Evolutionary conservation across 2,113 vertebrate species (phyloP), one percentile per base, ranked within the genome.

Genomic region (Meriones unguiculatus): DNA sequence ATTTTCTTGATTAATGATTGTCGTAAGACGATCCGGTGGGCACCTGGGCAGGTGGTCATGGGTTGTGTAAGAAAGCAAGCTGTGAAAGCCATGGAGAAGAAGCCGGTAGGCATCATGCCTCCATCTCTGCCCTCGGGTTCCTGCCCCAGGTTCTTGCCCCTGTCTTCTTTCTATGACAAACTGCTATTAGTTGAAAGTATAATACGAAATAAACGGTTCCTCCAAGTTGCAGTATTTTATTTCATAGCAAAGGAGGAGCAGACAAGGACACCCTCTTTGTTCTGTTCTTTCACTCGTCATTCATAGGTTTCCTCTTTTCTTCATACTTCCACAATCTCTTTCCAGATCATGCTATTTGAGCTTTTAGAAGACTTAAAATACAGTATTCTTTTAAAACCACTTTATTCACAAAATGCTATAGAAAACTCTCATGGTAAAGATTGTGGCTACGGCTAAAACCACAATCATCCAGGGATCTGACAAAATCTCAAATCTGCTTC

Each of bases 231-330:
- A 17, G 57, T 64, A 22, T 41, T 82, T 24, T 80, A 0, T 11
- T 12, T 22, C 57, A 38, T 7, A 62, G 35, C 5, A 38, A 82
- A 5, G 25, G 54, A 38, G 20, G 38, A 38, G 6, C 57, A 82
- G 38, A 82, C 2, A 14, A 62, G 35, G 32, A 38, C 2, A 15
- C 12, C 17, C 38, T 6, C 30, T 90, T 89, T 67, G 2, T 70
- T 65, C 67, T 78, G 20, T n/a, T 86, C 38, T 94, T 89, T 87
- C 7, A 84, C 9, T 64, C 28, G 46, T 13, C 78, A 14, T 54
- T 72, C 57, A 28, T 84, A 35, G 4, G 35, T 57, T 92, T 17
- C 90, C 90, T 88, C 88, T 85, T 17, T 96, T 88, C 91, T 89
- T 18, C 35, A 57, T 75, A 70, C 20, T 65, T 95, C 30, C 25